These are phyloP conservation scores for Artibeus lituratus DNA, from an alignment of 2,797 vertebrate genomes.

Conservation along the genomic window DNA sequence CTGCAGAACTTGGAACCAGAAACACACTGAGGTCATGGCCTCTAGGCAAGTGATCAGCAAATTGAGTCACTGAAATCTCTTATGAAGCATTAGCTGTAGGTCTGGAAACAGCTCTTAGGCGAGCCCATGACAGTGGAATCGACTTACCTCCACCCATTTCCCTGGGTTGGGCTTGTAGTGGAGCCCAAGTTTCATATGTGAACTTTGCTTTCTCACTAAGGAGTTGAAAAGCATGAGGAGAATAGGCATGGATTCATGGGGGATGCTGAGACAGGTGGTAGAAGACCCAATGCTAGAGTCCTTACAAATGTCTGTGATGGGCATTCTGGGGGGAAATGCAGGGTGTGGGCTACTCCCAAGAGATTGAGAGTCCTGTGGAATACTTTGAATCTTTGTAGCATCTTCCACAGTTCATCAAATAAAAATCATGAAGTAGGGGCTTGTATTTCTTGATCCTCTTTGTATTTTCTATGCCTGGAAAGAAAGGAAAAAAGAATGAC, in stretches of 20 bases:
- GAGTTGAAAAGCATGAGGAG: neutral
- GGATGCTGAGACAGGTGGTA: neutral
- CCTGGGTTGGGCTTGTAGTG: neutral
- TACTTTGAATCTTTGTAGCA: neutral
- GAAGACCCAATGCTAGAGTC: neutral
- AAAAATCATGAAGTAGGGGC: neutral
- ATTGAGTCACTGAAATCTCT: constrained; percentile 61
- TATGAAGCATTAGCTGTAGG: constrained; percentile 57
- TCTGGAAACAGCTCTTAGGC: constrained; percentile 44
- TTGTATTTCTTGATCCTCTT: neutral
- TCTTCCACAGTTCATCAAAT: neutral
- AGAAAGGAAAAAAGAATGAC: neutral
- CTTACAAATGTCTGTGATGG: neutral
- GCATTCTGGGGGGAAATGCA: neutral
- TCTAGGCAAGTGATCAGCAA: constrained; percentile 68
- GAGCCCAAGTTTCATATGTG: neutral
- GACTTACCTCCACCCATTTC: constrained; percentile 24
- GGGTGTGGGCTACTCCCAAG: neutral
- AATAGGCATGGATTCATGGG: neutral
- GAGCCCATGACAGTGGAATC: neutral
- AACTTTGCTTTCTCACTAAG: neutral
- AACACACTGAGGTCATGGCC: constrained; percentile 68
- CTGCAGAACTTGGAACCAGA: constrained; percentile 74
- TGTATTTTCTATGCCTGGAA: neutral
- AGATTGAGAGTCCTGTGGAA: neutral